Conservation (phyloP, 2,888 invertebrate species). For the Limenitis arthemis region DNA sequence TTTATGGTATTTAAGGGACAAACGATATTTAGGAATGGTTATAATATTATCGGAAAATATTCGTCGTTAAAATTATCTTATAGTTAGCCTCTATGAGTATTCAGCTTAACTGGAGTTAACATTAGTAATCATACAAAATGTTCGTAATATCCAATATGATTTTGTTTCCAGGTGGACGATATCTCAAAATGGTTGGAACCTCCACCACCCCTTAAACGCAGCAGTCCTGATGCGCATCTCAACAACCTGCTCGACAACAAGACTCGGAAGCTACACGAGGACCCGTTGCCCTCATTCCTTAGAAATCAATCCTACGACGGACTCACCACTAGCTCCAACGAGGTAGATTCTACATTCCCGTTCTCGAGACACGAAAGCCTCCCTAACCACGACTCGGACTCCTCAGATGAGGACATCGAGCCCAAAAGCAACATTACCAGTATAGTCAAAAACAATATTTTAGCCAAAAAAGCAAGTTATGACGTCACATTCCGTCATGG, state of each 20-base stretch:
- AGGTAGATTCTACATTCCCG: constrained; percentile 34
- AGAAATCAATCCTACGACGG: constrained; percentile 64
- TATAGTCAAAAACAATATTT: constrained; percentile 37
- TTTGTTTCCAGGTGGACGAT: constrained; percentile 51
- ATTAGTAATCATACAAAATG: too few relatives aligned
- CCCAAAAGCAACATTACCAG: constrained; percentile 31
- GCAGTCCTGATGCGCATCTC: constrained; percentile 42
- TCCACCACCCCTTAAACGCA: constrained; percentile 46
- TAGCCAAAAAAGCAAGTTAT: constrained; percentile 45
- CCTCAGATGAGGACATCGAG: constrained; percentile 36
- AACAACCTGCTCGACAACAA: constrained; percentile 33
- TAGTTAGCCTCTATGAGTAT: too few relatives aligned
- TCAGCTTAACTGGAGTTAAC: too few relatives aligned
- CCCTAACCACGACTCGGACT: constrained; percentile 36
- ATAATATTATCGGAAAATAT: too few relatives aligned
- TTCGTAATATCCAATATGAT: too few relatives aligned
- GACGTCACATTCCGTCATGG: constrained; percentile 40
- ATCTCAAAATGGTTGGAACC: constrained; percentile 61
- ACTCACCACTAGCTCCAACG: constrained; percentile 42
- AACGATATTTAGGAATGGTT: too few relatives aligned
- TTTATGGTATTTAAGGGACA: too few relatives aligned
- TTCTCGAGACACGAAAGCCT: constrained; percentile 51
- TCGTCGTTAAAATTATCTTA: too few relatives aligned
- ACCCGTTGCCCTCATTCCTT: constrained; percentile 46
- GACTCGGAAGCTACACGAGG: constrained; percentile 31